A percentile compares a stretch with the other conserved stretches of the same genome.
These are phyloP conservation scores for Jacana jacana DNA, from an alignment of 2,113 vertebrate genomes.

Conservation along the genomic window DNA sequence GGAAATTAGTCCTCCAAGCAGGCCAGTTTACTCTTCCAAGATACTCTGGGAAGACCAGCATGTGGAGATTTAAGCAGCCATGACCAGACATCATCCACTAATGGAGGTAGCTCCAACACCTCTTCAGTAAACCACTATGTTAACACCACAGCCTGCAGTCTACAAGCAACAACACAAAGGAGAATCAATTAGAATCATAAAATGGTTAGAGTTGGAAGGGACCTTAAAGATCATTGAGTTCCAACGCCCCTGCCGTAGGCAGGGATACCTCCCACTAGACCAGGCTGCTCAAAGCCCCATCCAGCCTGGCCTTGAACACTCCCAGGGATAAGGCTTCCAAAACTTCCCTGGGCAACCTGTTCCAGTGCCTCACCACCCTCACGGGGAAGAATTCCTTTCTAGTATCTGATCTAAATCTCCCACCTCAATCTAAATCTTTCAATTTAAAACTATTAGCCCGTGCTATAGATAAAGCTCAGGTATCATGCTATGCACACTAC, in stretches of 20 bases:
- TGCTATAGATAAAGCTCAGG: background rate
- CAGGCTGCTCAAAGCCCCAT: too few relatives aligned
- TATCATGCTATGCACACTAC: background rate
- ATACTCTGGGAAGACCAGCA: background rate
- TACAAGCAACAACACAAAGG: background rate
- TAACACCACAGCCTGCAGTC: background rate
- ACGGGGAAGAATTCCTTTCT: too few relatives aligned
- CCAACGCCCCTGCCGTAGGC: too few relatives aligned
- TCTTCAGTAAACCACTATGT: background rate
- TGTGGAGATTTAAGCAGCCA: background rate
- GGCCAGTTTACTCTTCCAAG: background rate
- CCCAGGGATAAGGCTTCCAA: too few relatives aligned
- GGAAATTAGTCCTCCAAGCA: background rate
- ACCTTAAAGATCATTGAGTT: too few relatives aligned
- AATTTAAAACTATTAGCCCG: background rate
- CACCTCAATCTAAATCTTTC: too few relatives aligned
- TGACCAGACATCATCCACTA: background rate
- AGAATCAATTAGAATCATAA: background rate
- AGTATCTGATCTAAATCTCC: too few relatives aligned
- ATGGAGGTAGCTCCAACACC: accelerated
- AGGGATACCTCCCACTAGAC: too few relatives aligned
- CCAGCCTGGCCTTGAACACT: too few relatives aligned
- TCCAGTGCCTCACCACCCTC: too few relatives aligned
- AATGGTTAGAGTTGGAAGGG: too few relatives aligned
- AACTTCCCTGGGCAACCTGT: too few relatives aligned